A percentile compares a stretch with the other conserved stretches of the same genome.
Evolutionary conservation across 2,888 invertebrate species (phyloP).

Genomic region (Aquatica leii): DNA sequence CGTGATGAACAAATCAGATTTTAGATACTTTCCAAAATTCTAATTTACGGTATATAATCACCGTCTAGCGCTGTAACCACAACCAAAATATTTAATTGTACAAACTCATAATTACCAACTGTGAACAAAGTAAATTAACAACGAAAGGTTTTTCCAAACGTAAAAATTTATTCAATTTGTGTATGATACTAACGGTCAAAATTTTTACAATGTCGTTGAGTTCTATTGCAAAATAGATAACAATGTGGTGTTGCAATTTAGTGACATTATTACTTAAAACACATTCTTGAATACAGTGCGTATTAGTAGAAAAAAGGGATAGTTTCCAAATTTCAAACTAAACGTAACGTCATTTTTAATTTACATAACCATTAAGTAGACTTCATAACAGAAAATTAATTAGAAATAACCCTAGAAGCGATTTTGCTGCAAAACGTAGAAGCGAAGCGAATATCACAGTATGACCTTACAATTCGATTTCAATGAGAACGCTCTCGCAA

Average conservation of each 20-base stretch:
- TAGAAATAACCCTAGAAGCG: slow-evolving; percentile 20
- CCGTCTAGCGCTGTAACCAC: too few species aligned
- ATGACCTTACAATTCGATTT: slow-evolving; percentile 61
- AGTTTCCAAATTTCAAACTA: too few species aligned
- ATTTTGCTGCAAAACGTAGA: slow-evolving; percentile 40
- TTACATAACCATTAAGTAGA: not conserved
- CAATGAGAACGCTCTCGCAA: slow-evolving; percentile 59
- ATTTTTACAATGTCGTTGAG: not conserved
- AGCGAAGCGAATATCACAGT: slow-evolving; percentile 47
- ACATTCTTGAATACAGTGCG: too few species aligned
- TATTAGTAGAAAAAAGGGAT: too few species aligned
- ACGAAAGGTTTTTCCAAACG: not conserved
- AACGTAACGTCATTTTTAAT: not conserved
- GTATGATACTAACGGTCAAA: not conserved
- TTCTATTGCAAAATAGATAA: not conserved
- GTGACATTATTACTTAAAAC: too few species aligned
- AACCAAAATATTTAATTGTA: too few species aligned
- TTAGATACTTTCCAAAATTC: too few species aligned
- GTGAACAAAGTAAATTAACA: not conserved
- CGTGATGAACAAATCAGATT: too few species aligned
- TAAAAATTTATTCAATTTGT: not conserved
- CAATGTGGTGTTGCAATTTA: too few species aligned
- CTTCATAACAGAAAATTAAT: slow-evolving; percentile 7
- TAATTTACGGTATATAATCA: too few species aligned
- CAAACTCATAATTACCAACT: too few species aligned